Evolutionary conservation across 2,113 vertebrate species (phyloP), one percentile per base, ranked within the genome.

Genomic region (Andinoacara biseriatus): DNA sequence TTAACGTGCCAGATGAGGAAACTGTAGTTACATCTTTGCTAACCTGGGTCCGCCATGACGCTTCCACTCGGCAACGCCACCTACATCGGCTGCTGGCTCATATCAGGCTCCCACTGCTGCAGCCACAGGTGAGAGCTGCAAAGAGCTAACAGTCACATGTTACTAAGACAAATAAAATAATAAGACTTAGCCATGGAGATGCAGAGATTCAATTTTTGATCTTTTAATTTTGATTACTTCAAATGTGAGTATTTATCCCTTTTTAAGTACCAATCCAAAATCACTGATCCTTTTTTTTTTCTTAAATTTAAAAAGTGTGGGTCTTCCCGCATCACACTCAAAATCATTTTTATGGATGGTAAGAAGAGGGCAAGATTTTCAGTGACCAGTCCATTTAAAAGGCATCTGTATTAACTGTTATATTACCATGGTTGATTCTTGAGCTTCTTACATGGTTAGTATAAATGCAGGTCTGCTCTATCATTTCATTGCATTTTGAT

Each of bases 1-100:
- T 99, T 96, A 99, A 99, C 43, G 98, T 99, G 86, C 97, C 98
- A 13, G 97, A 97, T 24, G 98, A 99, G 90, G 98, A 99, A 94
- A 99, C 97, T 0, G 97, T 99, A 82, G 91, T 99, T 57, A 97
- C 96, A 43, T 97, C 98, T 13, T 94, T 99, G 61, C 95, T 99
- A 22, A 96, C 96, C 0, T 99, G 98, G 98, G 97, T 99, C 78
- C 94, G 94, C 62, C 97, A 99, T 24, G 97, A 99, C 74, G 74
- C 94, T 54, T 88, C 93, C 35, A 92, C 94, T 59, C 96, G 98
- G 62, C 96, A 96, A 54, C 95, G 93, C 72, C 97, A 97, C 80
- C 96, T 99, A 24, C 96, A 97, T 35, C 91, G 87, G 80, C 96
- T 99, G 86, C 91, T 99, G 90, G 96, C 97, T 90, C 97, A 97